Evolutionary conservation across 1,140 invertebrate species (phyloP), one percentile per base, ranked within the genome.

Genomic region (Ruditapes philippinarum): DNA sequence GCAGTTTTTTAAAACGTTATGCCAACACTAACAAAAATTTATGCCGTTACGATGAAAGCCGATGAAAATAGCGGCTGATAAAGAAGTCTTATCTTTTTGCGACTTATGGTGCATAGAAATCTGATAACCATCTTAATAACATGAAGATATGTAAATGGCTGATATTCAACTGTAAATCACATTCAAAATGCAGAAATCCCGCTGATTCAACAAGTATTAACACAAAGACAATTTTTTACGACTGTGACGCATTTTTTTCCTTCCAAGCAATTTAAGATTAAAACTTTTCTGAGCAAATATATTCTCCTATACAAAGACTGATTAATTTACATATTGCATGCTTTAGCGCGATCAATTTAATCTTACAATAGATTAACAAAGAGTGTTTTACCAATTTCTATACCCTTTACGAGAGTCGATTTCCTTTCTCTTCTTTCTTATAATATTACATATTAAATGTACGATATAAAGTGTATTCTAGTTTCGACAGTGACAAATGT

Each of bases 401-500:
- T 31, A 7, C 1, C 5, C 33, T 65, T 65, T 36, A 65, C 60
- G 5, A 65, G 60, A 65, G 33, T 19, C 2, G 11, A 65, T 65
- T 65, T 65, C 60, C 28, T 65, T 65, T 65, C 25, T 65, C 17
- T 65, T 33, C 28, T 7, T 4, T 65, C 25, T 28, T 31, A 28
- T 36, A 31, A 28, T 65, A 65, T 33, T 31, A 65, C 28, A 31
- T 33, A 49, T 42, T 7, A 74, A 74, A 42, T 70, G 38, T 25
- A 42, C 70, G 19, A 12, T 25, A n/a, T 42, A 74, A 33, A 70
- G 17, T 74, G 14, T 45, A 42, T 74, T 74, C 42, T 74, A 3
- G 7, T 74, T 25, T 19, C n/a, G 70, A 74, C 70, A 74, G 33
- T 74, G 70, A 74, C 28, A 7, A 74, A 74, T 74, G 70, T 74